Percentiles rank a stretch among this genome's conserved stretches.
phyloP scores from a whole-genome alignment of 2,797 vertebrate genomes.

The Sebastes iracundus region DNA sequence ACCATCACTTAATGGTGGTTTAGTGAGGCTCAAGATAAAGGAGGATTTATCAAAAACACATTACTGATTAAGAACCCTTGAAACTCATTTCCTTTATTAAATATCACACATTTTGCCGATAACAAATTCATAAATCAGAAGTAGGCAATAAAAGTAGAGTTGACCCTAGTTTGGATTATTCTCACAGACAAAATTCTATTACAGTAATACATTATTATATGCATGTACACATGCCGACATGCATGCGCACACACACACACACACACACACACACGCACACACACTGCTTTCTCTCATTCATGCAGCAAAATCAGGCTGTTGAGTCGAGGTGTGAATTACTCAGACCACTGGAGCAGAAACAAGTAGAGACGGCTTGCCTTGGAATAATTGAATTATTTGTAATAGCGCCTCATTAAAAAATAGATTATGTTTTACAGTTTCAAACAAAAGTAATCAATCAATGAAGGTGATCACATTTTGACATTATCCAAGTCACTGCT shows the following conservation, averaged over 20 bases:
- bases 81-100: not conserved
- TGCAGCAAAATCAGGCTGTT: constrained; percentile 60
- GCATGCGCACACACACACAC: not conserved
- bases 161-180: not conserved
- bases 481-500: constrained; percentile 20
- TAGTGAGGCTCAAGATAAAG: not conserved
- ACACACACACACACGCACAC: not conserved
- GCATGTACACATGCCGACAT: not conserved
- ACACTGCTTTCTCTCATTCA: constrained; percentile 33
- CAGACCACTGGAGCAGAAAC: constrained; percentile 77
- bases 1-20: not conserved
- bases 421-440: constrained; percentile 63
- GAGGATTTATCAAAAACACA: not conserved
- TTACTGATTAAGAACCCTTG: not conserved
- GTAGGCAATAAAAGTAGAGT: not conserved
- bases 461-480: constrained; percentile 55
- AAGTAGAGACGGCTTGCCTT: constrained; percentile 58
- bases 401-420: constrained; percentile 75
- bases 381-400: constrained; percentile 81
- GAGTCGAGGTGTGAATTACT: constrained; percentile 76
- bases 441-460: constrained; percentile 73
- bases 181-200: not conserved
- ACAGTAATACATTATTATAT: not conserved
- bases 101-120: not conserved
- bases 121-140: not conserved